Evolutionary conservation across 2,888 invertebrate genomes (phyloP).

Genomic region (Caenorhabditis angaria): DNA sequence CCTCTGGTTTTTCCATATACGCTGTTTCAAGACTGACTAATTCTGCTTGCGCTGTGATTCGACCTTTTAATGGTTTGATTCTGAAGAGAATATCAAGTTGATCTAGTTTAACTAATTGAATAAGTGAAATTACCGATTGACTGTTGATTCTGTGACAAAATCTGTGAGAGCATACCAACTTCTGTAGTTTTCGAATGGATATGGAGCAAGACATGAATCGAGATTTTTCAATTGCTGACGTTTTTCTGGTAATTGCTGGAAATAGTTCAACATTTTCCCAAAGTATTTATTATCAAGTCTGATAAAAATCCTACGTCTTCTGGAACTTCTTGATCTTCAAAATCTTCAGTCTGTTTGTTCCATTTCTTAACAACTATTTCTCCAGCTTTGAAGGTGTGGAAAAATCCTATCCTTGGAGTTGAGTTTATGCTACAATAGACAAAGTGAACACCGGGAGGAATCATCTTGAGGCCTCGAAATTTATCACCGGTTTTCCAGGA

Average conservation of each 20-base stretch:
- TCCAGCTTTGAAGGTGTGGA: conserved; percentile 83
- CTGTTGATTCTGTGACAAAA: conserved; percentile 43
- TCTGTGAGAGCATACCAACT: conserved; percentile 79
- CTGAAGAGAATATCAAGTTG: conserved; percentile 18
- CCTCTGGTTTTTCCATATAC: conserved; percentile 45
- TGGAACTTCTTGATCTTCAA: conserved; percentile 47
- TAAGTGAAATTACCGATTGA: conserved; percentile 74
- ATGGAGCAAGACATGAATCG: conserved; percentile 85
- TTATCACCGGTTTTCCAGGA: conserved; percentile 89
- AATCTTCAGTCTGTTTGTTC: conserved; percentile 83
- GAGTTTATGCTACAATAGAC: conserved; percentile 77
- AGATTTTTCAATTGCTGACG: conserved; percentile 79
- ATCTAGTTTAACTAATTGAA: not conserved
- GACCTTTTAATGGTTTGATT: conserved; percentile 73
- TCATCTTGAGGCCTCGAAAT: conserved; percentile 97
- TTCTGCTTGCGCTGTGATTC: conserved; percentile 66
- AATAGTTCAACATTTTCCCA: too few species aligned
- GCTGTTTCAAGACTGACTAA: conserved; percentile 64
- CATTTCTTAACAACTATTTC: conserved; percentile 89
- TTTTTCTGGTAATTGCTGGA: conserved; percentile 28
- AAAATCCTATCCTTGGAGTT: conserved; percentile 76
- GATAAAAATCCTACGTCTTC: conserved; percentile 26
- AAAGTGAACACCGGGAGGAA: conserved; percentile 94
- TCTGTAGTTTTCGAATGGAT: conserved; percentile 87
- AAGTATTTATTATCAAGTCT: too few species aligned